Evolutionary conservation across 2,888 invertebrate species (phyloP).

Genomic region (Cremastobaeus sp.): DNA sequence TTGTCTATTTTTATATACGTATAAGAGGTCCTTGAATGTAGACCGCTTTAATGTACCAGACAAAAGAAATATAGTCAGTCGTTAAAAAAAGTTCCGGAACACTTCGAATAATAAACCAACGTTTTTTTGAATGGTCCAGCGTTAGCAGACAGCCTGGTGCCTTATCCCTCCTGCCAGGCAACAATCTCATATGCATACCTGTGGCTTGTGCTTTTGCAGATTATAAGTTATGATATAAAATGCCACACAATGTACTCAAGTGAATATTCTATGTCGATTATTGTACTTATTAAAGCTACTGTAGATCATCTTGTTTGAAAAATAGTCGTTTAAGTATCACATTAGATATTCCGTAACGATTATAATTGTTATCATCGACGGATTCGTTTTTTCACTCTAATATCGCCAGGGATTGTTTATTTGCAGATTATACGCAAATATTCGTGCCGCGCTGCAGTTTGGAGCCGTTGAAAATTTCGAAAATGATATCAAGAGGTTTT

Average conservation of each 20-base stretch:
- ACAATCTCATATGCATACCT: constrained; percentile 61
- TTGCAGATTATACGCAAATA: too few relatives aligned
- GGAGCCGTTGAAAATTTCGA: too few relatives aligned
- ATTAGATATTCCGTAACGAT: too few relatives aligned
- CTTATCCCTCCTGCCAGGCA: constrained; percentile 71
- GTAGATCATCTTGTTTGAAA: neutral
- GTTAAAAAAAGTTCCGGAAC: constrained; percentile 58
- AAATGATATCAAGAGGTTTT: neutral
- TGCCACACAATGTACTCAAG: constrained; percentile 28
- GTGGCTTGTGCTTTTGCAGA: constrained; percentile 43
- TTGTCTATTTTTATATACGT: constrained; percentile 67
- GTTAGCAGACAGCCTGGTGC: constrained; percentile 74
- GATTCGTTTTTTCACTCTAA: too few relatives aligned
- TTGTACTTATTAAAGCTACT: constrained; percentile 17
- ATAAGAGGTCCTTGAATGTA: constrained; percentile 58
- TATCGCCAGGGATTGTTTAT: too few relatives aligned
- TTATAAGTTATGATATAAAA: constrained; percentile 52
- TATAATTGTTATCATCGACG: too few relatives aligned
- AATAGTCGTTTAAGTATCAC: neutral
- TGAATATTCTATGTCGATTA: constrained; percentile 10
- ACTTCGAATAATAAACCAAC: constrained; percentile 56
- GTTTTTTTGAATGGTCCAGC: constrained; percentile 58
- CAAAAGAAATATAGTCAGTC: constrained; percentile 56
- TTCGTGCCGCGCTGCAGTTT: too few relatives aligned
- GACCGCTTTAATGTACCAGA: constrained; percentile 59